These are phyloP conservation scores for Oopsacas minuta DNA, from an alignment of 37 sponge, comb jelly and placozoan genomes.

Conservation along the genomic window DNA sequence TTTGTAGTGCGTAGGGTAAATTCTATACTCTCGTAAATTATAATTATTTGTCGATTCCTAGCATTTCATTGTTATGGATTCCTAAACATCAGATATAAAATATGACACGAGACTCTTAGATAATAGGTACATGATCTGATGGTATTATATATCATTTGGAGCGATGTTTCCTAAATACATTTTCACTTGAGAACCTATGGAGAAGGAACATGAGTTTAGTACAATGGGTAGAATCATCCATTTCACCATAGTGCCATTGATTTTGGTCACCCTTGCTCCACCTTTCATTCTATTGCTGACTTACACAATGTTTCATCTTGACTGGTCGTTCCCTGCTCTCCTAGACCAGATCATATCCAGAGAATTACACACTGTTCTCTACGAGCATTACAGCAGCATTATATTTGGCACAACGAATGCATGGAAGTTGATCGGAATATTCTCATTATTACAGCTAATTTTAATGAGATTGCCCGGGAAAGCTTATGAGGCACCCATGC, in stretches of 20 bases:
- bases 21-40: too few relatives aligned
- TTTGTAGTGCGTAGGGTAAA: too few relatives aligned
- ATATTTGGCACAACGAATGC: slow-evolving; percentile 33
- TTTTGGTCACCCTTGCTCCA: slow-evolving; percentile 36
- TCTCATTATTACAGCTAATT: slow-evolving; percentile 33
- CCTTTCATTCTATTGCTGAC: slow-evolving; percentile 40
- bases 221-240: background rate
- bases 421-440: slow-evolving; percentile 31
- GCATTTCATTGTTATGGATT: too few relatives aligned
- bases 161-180: too few relatives aligned
- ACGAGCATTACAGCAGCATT: slow-evolving; percentile 13
- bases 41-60: too few relatives aligned
- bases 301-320: slow-evolving; percentile 36
- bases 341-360: background rate
- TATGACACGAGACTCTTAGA: too few relatives aligned
- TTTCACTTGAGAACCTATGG: too few relatives aligned
- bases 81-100: too few relatives aligned
- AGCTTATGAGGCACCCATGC: slow-evolving; percentile 24
- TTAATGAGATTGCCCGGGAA: slow-evolving; percentile 25
- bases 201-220: background rate
- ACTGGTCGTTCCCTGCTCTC: slow-evolving; percentile 26
- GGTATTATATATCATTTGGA: too few relatives aligned
- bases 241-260: slow-evolving; percentile 19
- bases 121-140: too few relatives aligned
- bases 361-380: background rate